Evolutionary conservation across 2,888 invertebrate species (phyloP).

Genomic region (Drosophila mayaguana): DNA sequence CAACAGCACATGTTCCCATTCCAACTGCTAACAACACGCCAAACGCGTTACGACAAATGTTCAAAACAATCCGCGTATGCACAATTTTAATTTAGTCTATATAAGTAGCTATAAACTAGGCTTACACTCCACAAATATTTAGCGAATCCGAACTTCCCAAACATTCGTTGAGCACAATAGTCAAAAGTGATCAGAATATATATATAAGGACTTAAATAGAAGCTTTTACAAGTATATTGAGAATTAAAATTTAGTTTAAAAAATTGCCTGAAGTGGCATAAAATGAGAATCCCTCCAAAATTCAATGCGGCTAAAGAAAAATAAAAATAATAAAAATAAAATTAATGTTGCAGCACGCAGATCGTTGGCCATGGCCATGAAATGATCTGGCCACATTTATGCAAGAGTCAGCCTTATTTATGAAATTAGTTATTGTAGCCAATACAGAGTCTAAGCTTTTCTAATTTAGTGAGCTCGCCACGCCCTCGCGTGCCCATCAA

Average conservation of each 20-base stretch:
- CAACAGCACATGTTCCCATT: slow-evolving; percentile 47
- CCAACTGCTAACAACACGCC: slow-evolving; percentile 68
- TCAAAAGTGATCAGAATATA: slow-evolving; percentile 33
- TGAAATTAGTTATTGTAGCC: slow-evolving; percentile 75
- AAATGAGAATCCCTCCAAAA: slow-evolving; percentile 67
- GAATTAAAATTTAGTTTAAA: background rate
- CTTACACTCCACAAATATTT: slow-evolving; percentile 38
- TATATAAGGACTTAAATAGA: slow-evolving; percentile 18
- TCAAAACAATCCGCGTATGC: slow-evolving; percentile 75
- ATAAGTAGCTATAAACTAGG: slow-evolving; percentile 66
- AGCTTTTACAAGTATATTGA: slow-evolving; percentile 6
- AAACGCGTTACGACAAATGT: slow-evolving; percentile 33
- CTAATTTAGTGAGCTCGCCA: slow-evolving; percentile 69
- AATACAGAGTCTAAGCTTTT: slow-evolving; percentile 62
- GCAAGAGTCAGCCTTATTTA: slow-evolving; percentile 73
- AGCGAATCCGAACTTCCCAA: slow-evolving; percentile 45
- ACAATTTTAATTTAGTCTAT: slow-evolving; percentile 77
- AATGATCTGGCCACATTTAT: slow-evolving; percentile 32
- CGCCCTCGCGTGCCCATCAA: slow-evolving; percentile 36
- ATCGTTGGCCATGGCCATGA: slow-evolving; percentile 26
- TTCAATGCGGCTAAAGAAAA: slow-evolving; percentile 35
- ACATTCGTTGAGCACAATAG: slow-evolving; percentile 67
- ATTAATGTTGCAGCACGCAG: slow-evolving; percentile 46
- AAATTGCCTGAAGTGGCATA: slow-evolving; percentile 20
- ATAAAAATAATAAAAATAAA: background rate